Evolutionary conservation across 2,113 vertebrate species (phyloP).

Genomic region (Meleagris gallopavo): DNA sequence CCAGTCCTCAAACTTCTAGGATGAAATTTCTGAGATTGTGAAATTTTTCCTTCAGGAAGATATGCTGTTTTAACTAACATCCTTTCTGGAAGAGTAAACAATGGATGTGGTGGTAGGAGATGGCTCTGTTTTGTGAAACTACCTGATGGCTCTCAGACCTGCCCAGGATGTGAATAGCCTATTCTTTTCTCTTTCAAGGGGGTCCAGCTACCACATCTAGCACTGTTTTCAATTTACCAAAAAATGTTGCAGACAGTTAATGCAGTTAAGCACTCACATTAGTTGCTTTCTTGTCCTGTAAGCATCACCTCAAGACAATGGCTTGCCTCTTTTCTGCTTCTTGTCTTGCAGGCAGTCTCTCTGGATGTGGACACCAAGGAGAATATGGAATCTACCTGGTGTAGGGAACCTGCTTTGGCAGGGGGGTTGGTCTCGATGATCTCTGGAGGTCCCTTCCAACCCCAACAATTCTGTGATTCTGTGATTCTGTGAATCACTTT

Average conservation of each 20-base stretch:
- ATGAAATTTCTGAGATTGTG: not conserved
- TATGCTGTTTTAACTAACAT: not conserved
- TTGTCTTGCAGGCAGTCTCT: not conserved
- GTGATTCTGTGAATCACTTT: too few species aligned
- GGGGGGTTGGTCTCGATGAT: too few species aligned
- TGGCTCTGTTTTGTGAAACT: not conserved
- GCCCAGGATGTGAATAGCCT: not conserved
- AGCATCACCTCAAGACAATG: not conserved
- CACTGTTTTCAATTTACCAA: not conserved
- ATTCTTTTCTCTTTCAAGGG: not conserved
- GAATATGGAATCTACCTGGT: too few species aligned
- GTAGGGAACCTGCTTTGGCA: too few species aligned
- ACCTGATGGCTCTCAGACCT: not conserved
- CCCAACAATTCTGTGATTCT: too few species aligned
- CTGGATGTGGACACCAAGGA: not conserved
- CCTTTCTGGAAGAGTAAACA: not conserved
- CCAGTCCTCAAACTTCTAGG: not conserved
- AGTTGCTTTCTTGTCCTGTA: not conserved
- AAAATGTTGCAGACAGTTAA: not conserved
- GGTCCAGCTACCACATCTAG: not conserved
- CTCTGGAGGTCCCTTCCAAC: too few species aligned
- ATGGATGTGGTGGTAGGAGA: not conserved
- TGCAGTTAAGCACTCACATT: not conserved
- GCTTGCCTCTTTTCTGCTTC: not conserved
- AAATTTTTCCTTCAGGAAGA: not conserved